Base-by-base conservation (phyloP, 1,140 invertebrate species). In the Semibalanus balanoides region DNA sequence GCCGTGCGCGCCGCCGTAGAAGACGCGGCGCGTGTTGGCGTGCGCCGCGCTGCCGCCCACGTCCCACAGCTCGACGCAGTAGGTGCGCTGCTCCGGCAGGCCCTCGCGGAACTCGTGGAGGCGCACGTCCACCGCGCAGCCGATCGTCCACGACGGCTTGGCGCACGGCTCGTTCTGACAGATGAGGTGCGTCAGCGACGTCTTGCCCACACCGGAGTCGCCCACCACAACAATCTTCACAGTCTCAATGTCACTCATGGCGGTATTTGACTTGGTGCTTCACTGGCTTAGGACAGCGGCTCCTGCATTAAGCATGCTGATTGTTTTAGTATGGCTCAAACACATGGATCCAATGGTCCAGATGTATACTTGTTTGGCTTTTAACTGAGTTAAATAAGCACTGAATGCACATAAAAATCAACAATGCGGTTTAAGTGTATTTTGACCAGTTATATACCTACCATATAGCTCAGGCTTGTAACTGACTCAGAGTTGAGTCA, bases 21-120 rank as follows among this genome's bases (percentile, higher is more conserved):
- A 98, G 27, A 98, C 93, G 78, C 90, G 88, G 82, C 96, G 87
- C 27, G 94, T 92, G 84, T 96, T 96, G 82, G 91, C 89, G 83
- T 98, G 96, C 81, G 89, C 93, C 80, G 92, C 90, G 79, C 94
- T 96, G 27, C 96, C 96, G 28, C 96, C 97, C 77, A 98, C 88
- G 83, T 99, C 97, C 91, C 95, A 98, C 30, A 98, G 86, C 86
- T 98, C 96, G 70, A 98, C 87, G 84, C 97, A 97, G 85, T 92
- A 98, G 31, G 91, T 91, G 79, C 91, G 91, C 82, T 98, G 95
- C 43, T 82, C 80, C 25, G 92, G 91, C 0, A 94, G 97, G 25
- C 95, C 95, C 86, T 96, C 95, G 83, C 94, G 95, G 81, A 92
- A 98, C 83, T 95, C 93, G 82, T 98, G 96, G 30, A 98, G 86